A percentile compares a stretch with the other conserved stretches of the same genome.
Evolutionary conservation across 2,113 vertebrate genomes (phyloP).

Genomic region (Theristicus caerulescens): DNA sequence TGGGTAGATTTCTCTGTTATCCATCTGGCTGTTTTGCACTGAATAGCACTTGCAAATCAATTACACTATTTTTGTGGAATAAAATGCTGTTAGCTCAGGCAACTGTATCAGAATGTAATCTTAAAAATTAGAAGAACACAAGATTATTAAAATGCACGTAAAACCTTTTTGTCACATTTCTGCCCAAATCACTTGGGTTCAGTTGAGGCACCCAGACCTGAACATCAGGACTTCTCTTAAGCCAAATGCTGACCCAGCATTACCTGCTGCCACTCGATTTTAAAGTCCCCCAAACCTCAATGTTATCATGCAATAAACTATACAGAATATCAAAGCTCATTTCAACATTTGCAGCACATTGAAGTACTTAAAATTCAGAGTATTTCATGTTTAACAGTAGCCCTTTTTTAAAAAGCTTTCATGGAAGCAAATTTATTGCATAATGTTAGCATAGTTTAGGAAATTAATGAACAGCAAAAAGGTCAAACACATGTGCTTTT

Average conservation of each 20-base stretch:
- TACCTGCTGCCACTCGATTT: constrained; percentile 17
- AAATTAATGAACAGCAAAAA: constrained; percentile 16
- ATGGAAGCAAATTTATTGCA: constrained; percentile 3
- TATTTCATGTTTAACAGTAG: background rate
- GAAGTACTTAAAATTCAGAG: background rate
- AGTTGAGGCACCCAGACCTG: background rate
- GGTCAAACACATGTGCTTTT: background rate
- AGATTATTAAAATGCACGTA: background rate
- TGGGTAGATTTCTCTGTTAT: background rate
- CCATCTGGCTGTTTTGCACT: background rate
- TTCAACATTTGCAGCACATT: background rate
- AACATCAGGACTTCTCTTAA: background rate
- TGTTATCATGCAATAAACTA: background rate
- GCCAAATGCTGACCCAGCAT: background rate
- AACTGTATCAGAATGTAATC: background rate
- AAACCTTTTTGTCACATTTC: background rate
- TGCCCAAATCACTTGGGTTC: background rate
- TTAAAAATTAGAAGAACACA: background rate
- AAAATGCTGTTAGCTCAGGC: background rate
- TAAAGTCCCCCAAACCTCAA: constrained; percentile 5
- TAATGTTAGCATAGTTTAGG: background rate
- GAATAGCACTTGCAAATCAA: background rate
- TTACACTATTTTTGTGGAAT: background rate
- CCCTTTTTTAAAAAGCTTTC: background rate
- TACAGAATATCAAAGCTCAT: background rate